A percentile compares a stretch with the other conserved stretches of the same genome.
These are phyloP conservation scores for Brevimyrus niger DNA, from an alignment of 2,113 vertebrate genomes.

Conservation along the genomic window DNA sequence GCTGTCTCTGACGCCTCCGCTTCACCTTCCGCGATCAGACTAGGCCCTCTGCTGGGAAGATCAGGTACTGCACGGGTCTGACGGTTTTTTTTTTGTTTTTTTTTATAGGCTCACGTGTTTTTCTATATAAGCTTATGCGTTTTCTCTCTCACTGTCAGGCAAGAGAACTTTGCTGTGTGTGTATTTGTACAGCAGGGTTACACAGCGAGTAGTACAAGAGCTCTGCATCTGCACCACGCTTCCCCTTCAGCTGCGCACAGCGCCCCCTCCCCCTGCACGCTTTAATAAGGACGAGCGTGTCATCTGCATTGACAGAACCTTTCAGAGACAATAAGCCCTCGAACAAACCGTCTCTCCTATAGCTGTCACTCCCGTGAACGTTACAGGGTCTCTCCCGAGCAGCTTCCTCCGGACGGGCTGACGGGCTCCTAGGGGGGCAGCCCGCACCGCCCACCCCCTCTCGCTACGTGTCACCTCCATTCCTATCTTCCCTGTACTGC, in stretches of 20 bases:
- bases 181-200: background rate
- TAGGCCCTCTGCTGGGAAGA: slow-evolving; percentile 31
- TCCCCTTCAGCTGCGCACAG: background rate
- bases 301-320: background rate
- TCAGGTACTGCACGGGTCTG: background rate
- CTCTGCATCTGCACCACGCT: background rate
- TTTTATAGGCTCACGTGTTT: background rate
- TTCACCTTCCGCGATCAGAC: slow-evolving; percentile 26
- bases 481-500: background rate
- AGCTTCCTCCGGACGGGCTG: background rate
- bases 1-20: background rate
- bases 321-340: background rate
- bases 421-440: background rate
- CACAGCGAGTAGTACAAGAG: background rate
- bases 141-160: background rate
- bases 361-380: background rate
- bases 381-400: background rate
- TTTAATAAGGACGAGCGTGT: background rate
- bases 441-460: background rate
- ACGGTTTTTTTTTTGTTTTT: background rate
- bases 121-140: background rate
- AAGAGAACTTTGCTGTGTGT: background rate
- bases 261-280: background rate
- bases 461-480: background rate
- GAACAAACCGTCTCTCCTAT: background rate